Conservation (phyloP, 2,797 vertebrate genomes). For the Rhinatrema bivittatum region DNA sequence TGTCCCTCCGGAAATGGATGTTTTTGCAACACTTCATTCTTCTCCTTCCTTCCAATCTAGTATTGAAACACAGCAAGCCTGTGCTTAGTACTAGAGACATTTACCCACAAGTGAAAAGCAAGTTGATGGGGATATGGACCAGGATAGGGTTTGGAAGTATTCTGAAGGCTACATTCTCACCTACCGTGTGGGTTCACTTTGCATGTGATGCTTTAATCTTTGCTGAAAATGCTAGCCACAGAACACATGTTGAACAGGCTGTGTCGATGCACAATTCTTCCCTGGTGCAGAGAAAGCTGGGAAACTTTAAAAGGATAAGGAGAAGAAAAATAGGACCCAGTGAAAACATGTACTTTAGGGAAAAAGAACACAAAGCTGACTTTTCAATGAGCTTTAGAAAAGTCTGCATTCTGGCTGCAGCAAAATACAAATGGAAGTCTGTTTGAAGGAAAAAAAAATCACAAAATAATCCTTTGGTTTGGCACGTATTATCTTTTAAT, state of each 20-base stretch:
- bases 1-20: not conserved
- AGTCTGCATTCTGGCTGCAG: not conserved
- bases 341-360: conserved; percentile 17
- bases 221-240: no score
- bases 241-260: no score
- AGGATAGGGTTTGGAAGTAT: not conserved
- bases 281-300: rapidly evolving
- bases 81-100: no score
- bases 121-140: no score
- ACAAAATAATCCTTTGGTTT: conserved; percentile 25
- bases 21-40: not conserved
- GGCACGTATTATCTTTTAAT: conserved; percentile 36
- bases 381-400: conserved; percentile 10
- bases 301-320: not conserved
- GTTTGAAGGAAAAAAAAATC: conserved; percentile 31
- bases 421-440: not conserved
- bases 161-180: not conserved
- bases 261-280: not conserved
- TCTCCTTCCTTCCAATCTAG: not conserved
- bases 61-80: no score
- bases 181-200: not conserved
- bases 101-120: no score
- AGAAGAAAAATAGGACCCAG: not conserved
- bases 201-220: not conserved
- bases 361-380: not conserved